Base-by-base conservation (phyloP, 2,888 invertebrate genomes). In the Drosophila stalkeri region DNA sequence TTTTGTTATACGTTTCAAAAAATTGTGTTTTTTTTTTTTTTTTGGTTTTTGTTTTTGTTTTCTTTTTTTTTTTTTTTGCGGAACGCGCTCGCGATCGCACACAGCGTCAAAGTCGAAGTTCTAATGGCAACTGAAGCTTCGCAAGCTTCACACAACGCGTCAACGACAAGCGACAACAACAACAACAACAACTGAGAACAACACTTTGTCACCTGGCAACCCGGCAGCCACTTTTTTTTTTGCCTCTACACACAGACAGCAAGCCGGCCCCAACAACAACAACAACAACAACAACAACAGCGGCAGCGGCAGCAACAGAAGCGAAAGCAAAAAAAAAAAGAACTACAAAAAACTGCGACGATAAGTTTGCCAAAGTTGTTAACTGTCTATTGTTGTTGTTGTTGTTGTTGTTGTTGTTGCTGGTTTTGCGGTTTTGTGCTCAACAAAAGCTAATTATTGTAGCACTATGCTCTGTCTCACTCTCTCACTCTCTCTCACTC, bases 101-200 rank as follows among this genome's bases (percentile, higher is more conserved):
- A 89, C 85, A 89, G 78, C 85, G 85, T 87, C 90, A 90, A 77
- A 84, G 80, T 87, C 86, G 86, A 90, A 90, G 90, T 86, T 86
- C 86, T 86, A 81, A 86, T 76, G 90, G 71, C 87, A 84, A 86
- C 86, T 86, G 86, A 86, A 89, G 90, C 89, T 89, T 80, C 72
- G 71, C 72, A 75, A 89, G 90, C 85, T 87, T 76, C 72, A 39
- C 44, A 57, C 77, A 62, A 47, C 57, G 67, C 79, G 82, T 69
- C 78, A 77, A 54, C 68, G 66, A 55, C 72, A 52, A 27, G 47
- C 74, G 43, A 64, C 65, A 76, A 65, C 51, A 73, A 64, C 14
- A 71, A 52, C 59, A 72, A 63, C 60, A 62, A 52, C 49, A 47
- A 43, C 60, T 27, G 63, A 70, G 44, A 67, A 57, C 65, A 67